Conservation (phyloP, 2,888 invertebrate species). For the Luffia ferchaultella region DNA sequence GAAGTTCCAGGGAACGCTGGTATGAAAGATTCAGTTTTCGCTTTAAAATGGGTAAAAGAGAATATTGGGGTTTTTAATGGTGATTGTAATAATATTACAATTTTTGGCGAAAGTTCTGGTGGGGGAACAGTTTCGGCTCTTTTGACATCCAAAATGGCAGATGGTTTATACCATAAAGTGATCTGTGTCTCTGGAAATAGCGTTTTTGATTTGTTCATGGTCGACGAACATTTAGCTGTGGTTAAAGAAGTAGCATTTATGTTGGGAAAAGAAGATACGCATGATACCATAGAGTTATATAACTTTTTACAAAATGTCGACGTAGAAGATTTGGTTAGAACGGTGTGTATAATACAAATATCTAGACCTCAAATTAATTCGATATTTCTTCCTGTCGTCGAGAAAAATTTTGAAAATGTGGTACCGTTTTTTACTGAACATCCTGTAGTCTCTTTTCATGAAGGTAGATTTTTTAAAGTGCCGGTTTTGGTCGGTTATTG, state of each 20-base stretch:
- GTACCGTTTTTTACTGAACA: constrained; percentile 32
- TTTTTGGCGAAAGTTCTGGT: constrained; percentile 49
- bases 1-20: constrained; percentile 50
- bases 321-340: constrained; percentile 34
- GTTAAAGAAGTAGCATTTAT: constrained; percentile 28
- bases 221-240: constrained; percentile 33
- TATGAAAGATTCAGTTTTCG: constrained; percentile 40
- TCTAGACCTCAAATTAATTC: constrained; percentile 25
- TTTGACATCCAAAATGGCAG: constrained; percentile 34
- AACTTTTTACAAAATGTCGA: constrained; percentile 28
- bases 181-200: constrained; percentile 39
- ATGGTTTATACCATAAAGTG: constrained; percentile 34
- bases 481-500: constrained; percentile 31
- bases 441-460: constrained; percentile 26
- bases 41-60: constrained; percentile 41
- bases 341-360: constrained; percentile 27
- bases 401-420: constrained; percentile 32
- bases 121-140: constrained; percentile 28
- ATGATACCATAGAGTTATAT: constrained; percentile 23
- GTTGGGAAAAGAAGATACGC: constrained; percentile 30
- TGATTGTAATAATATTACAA: constrained; percentile 34
- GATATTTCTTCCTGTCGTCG: constrained; percentile 36
- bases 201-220: constrained; percentile 35
- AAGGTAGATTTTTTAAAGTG: constrained; percentile 29
- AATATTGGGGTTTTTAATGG: constrained; percentile 45